These are phyloP conservation scores for Datnioides undecimradiatus DNA, from an alignment of 2,113 vertebrate genomes.

Conservation along the genomic window DNA sequence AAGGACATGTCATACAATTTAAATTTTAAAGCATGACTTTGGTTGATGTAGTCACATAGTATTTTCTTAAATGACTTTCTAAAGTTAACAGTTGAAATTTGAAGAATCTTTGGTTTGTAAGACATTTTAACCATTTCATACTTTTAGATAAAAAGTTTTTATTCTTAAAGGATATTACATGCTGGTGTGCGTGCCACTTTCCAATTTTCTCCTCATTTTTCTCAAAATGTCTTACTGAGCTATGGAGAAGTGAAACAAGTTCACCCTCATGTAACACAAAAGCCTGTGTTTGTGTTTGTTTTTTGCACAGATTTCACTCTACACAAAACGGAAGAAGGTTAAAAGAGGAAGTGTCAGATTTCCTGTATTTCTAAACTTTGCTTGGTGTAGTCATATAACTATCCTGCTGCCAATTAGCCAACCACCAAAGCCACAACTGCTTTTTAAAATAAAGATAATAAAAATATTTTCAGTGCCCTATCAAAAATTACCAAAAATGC, in stretches of 20 bases:
- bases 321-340: not conserved
- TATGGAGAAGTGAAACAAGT: not conserved
- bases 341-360: conserved; percentile 40
- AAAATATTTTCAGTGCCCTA: no score
- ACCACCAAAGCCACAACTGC: not conserved
- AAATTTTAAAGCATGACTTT: not conserved
- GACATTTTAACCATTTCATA: not conserved
- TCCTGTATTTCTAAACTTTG: conserved; percentile 27
- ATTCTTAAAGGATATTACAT: not conserved
- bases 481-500: not conserved
- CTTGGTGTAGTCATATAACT: not conserved
- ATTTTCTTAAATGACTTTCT: not conserved
- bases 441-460: no score
- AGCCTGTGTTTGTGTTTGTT: not conserved
- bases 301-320: not conserved
- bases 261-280: not conserved
- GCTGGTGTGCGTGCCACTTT: no score
- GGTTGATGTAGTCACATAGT: not conserved
- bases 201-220: no score
- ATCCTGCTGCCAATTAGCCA: not conserved
- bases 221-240: no score
- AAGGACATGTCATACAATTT: not conserved
- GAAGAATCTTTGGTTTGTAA: not conserved
- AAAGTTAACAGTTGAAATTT: not conserved
- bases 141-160: not conserved